phyloP scores from a whole-genome alignment of 2,797 vertebrate species.

The Ctenosaura bakeri region DNA sequence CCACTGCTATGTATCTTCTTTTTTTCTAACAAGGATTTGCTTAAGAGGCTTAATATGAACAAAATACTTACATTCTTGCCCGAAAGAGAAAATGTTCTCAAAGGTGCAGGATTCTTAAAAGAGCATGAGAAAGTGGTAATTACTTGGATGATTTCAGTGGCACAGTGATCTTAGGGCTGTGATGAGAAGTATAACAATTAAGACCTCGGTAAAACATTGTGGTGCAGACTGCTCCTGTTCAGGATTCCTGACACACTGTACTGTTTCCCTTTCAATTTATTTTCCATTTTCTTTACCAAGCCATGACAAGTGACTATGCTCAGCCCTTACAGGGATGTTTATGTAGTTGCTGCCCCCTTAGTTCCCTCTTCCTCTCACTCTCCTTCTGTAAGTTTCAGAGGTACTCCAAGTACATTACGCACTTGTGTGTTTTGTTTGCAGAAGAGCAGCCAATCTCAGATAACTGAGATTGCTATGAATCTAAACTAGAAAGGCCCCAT shows the following conservation, averaged over 20 bases:
- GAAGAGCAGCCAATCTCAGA: too few relatives aligned
- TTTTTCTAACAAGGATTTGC: neutral
- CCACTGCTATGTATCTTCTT: neutral
- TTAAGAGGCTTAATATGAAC: slow-evolving; percentile 14
- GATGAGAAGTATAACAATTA: neutral
- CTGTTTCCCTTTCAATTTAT: neutral
- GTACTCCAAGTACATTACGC: neutral
- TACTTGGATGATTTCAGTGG: neutral
- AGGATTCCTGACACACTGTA: neutral
- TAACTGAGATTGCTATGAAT: too few relatives aligned
- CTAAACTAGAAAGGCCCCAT: too few relatives aligned
- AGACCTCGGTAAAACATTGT: neutral
- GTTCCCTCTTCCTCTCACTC: neutral
- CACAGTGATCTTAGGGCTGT: too few relatives aligned
- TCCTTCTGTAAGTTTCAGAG: neutral
- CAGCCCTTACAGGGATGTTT: too few relatives aligned
- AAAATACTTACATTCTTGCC: neutral
- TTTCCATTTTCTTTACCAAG: too few relatives aligned
- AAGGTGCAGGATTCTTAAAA: neutral
- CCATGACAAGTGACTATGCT: too few relatives aligned
- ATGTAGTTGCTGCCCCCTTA: neutral
- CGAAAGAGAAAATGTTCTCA: neutral
- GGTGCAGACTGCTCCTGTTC: neutral
- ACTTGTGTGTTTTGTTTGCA: neutral
- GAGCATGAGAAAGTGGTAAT: neutral